Conservation (phyloP, 1,140 invertebrate genomes). For the Drosophila orosa region DNA sequence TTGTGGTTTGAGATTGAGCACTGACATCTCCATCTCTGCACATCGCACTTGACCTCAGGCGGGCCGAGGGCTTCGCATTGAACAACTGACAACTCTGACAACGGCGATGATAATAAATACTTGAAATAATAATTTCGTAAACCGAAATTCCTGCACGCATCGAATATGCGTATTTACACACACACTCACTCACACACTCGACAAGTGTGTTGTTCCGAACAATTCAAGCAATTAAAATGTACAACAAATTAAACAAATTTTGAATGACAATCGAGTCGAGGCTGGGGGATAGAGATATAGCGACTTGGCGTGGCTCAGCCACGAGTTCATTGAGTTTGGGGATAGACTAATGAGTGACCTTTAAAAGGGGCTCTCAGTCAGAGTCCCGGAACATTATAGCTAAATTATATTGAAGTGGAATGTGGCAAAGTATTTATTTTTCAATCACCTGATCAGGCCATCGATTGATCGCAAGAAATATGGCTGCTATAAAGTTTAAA, state of each 20-base stretch:
- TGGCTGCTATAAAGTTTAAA: constrained; percentile 20
- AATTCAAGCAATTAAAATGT: constrained; percentile 75
- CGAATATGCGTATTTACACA: constrained; percentile 27
- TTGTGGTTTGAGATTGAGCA: constrained; percentile 67
- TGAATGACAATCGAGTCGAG: constrained; percentile 70
- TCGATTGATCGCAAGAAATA: constrained; percentile 8
- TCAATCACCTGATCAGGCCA: background rate
- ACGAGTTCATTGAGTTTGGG: constrained; percentile 6
- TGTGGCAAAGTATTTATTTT: background rate
- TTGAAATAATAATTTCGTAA: constrained; percentile 59
- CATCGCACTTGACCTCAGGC: constrained; percentile 64
- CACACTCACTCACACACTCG: constrained; percentile 15
- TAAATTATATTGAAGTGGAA: background rate
- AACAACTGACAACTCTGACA: constrained; percentile 41
- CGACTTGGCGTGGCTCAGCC: constrained; percentile 13
- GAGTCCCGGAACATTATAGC: background rate
- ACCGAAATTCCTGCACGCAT: constrained; percentile 72
- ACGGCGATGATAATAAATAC: constrained; percentile 54
- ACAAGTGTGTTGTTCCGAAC: constrained; percentile 36
- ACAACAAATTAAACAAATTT: constrained; percentile 68
- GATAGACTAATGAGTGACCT: constrained; percentile 41
- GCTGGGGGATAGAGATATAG: constrained; percentile 36
- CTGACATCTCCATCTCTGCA: constrained; percentile 37
- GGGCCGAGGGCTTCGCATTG: constrained; percentile 51
- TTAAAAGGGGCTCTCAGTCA: constrained; percentile 1